phyloP scores from a whole-genome alignment of 2,888 invertebrate species.

The Agrilus cyanescens region DNA sequence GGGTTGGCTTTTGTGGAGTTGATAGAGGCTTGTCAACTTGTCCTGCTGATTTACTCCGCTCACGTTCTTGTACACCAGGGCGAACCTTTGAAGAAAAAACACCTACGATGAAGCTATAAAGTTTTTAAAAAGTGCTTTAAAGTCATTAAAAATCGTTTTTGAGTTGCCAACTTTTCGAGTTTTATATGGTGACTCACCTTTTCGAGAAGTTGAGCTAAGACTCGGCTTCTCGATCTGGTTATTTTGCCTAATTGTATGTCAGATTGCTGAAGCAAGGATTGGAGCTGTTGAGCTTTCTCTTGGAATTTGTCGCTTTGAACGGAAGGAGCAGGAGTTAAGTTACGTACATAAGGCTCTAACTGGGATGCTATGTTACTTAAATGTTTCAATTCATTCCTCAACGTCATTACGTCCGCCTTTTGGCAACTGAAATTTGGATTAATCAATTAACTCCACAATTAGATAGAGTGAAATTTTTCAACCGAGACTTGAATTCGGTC shows the following conservation, averaged over 20 bases:
- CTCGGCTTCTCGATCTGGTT: conserved; percentile 34
- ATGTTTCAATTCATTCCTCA: conserved; percentile 54
- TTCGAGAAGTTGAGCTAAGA: conserved; percentile 44
- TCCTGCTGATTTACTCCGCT: conserved; percentile 32
- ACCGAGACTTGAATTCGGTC: too few species aligned
- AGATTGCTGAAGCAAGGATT: conserved; percentile 34
- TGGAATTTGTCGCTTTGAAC: conserved; percentile 26
- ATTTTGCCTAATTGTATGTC: conserved; percentile 30
- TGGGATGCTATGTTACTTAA: conserved; percentile 50
- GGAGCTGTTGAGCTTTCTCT: conserved; percentile 39
- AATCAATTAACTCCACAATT: too few species aligned
- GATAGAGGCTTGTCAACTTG: conserved; percentile 25
- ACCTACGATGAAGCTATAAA: conserved; percentile 34
- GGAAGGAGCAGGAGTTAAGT: conserved; percentile 32
- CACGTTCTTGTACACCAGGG: conserved; percentile 30
- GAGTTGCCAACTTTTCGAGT: too few species aligned
- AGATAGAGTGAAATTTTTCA: too few species aligned
- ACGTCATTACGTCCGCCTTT: conserved; percentile 51
- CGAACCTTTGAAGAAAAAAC: conserved; percentile 44
- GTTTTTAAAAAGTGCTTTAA: too few species aligned
- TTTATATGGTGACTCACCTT: conserved; percentile 37
- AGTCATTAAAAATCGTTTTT: conserved; percentile 7
- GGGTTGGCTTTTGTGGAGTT: conserved; percentile 15
- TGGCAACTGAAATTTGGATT: conserved; percentile 30
- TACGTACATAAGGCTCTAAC: conserved; percentile 53